These are phyloP conservation scores for Tenualosa ilisha DNA, from an alignment of 2,797 vertebrate species.

Conservation along the genomic window DNA sequence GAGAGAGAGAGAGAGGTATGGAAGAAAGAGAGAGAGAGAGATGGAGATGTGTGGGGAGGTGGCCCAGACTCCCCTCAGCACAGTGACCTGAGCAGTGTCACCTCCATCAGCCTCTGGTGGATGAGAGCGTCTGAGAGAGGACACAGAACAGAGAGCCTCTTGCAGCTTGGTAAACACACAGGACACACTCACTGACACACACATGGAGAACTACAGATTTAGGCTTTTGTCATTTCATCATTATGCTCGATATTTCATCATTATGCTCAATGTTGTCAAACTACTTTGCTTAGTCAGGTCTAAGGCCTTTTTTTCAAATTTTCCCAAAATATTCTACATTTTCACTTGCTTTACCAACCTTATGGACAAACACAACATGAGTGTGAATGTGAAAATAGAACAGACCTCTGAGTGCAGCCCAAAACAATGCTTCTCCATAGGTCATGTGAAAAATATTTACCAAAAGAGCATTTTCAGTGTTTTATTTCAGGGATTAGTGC, in stretches of 20 bases:
- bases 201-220: background rate
- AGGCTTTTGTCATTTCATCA: no score
- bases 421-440: background rate
- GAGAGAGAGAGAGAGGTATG: background rate
- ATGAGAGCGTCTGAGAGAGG: background rate
- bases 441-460: background rate
- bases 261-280: background rate
- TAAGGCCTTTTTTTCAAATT: conserved; percentile 1
- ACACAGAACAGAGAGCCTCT: background rate
- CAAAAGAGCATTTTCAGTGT: background rate
- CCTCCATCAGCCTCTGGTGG: background rate
- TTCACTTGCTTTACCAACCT: background rate
- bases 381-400: background rate
- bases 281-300: background rate
- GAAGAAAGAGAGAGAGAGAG: background rate
- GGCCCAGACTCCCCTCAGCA: background rate
- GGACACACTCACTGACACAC: background rate
- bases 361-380: background rate
- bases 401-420: background rate
- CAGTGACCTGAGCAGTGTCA: background rate
- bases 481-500: background rate
- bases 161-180: background rate
- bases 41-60: background rate
- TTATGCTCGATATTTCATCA: no score
- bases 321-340: background rate